Evolutionary conservation across 2,113 vertebrate species (phyloP), one percentile per base, ranked within the genome.

Genomic region (Atractosteus spatula): DNA sequence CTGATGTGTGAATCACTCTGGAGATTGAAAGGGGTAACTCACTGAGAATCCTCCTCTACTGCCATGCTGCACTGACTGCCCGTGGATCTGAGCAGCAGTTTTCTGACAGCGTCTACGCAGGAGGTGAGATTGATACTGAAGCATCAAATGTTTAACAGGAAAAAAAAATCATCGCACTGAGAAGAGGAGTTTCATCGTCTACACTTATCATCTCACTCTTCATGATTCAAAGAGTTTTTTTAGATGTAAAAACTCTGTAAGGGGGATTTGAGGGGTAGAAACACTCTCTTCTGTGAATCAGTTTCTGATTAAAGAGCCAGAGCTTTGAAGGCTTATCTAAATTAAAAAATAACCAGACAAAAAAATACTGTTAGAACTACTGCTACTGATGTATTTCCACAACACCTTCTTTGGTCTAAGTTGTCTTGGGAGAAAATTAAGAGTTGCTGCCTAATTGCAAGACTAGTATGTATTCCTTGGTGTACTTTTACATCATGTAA

Each of bases 141-240:
- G 56, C 11, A 59, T 59, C n/a, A 16, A n/a, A 59, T 59, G 4
- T 59, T 59, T 13, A 59, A 51, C 1, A 51, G 47, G 57, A n/a
- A 16, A 3, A 16, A 59, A 59, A 7, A n/a, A 13, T 13, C 10
- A 59, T 59, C n/a, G 14, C 13, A 59, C 14, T 59, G 12, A 59
- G 57, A 6, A 6, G 57, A 59, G 12, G 57, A 59, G 14, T 59
- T n/a, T n/a, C 4, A 59, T 14, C 14, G 14, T 3, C 57, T 13
- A 59, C 14, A 16, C 57, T 59, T 3, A 59, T 59, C 57, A 13
- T n/a, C n/a, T 59, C 4, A 11, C 0, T 3, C 57, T n/a, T 2
- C 12, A 59, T 59, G 57, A 13, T 59, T 59, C 57, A 59, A 59
- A 59, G 57, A 51, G 57, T 59, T 59, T 13, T 59, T 59, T 59